phyloP scores from a whole-genome alignment of 1,140 invertebrate species.

The Aphaenogaster ashmeadi region DNA sequence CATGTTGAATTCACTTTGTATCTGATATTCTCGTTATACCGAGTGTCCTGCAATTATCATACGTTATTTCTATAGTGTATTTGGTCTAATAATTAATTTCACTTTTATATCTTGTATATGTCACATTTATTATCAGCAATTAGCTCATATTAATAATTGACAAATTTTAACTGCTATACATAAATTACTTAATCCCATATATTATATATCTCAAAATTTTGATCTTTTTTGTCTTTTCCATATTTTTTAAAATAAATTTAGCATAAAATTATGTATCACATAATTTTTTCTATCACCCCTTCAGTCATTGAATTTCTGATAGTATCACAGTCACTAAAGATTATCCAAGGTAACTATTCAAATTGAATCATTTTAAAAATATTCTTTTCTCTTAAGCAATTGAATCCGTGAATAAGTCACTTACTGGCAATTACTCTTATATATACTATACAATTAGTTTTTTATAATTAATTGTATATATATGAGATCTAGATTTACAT shows the following conservation, averaged over 20 bases:
- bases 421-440: background rate
- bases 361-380: background rate
- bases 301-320: background rate
- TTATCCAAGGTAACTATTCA: background rate
- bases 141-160: background rate
- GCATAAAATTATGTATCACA: background rate
- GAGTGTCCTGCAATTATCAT: background rate
- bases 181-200: background rate
- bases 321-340: background rate
- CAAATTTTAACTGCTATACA: background rate
- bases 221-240: background rate
- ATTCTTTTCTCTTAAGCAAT: background rate
- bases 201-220: background rate
- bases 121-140: background rate
- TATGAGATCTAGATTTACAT: background rate
- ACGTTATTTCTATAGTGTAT: background rate
- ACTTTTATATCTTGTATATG: background rate
- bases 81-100: background rate
- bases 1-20: background rate
- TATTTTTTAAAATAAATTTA: background rate
- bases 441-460: no score
- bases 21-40: constrained; percentile 9
- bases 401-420: background rate
- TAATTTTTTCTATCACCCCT: background rate
- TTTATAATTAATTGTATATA: background rate